These are phyloP conservation scores for Heterotilapia buettikoferi DNA, from an alignment of 2,113 vertebrate genomes.

Conservation along the genomic window DNA sequence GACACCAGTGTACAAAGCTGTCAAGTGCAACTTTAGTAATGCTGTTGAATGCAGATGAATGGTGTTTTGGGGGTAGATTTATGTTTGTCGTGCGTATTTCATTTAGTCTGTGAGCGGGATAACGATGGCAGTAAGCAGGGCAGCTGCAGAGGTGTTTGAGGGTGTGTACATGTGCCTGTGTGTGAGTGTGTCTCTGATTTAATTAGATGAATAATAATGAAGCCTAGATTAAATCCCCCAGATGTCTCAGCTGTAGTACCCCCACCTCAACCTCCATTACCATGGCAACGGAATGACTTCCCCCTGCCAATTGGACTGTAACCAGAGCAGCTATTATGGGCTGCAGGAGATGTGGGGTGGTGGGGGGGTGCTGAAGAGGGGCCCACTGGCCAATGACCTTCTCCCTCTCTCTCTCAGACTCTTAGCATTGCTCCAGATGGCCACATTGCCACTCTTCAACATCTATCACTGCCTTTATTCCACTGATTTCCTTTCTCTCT, in stretches of 20 bases:
- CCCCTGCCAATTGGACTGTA: conserved; percentile 78
- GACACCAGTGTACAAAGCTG: background rate
- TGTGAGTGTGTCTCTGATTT: conserved; percentile 75
- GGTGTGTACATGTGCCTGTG: conserved; percentile 53
- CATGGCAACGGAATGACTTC: conserved; percentile 77
- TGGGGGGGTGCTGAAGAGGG: background rate
- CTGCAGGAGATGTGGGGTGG: conserved; percentile 54
- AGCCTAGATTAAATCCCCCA: conserved; percentile 82
- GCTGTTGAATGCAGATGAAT: background rate
- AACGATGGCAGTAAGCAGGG: conserved; percentile 36
- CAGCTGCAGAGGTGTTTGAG: conserved; percentile 69
- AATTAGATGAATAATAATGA: conserved; percentile 84
- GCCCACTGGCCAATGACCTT: conserved; percentile 66
- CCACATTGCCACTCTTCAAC: conserved; percentile 28
- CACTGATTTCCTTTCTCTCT: background rate
- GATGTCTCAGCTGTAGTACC: conserved; percentile 76
- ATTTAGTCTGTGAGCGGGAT: conserved; percentile 20
- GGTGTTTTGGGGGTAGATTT: background rate
- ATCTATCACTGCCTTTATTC: conserved; percentile 7
- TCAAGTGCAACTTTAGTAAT: background rate
- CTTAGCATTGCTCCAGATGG: conserved; percentile 58
- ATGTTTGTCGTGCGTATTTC: conserved; percentile 25
- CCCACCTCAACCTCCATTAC: conserved; percentile 73
- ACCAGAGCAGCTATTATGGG: conserved; percentile 80
- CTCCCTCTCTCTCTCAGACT: conserved; percentile 35